A percentile compares a stretch with the other conserved stretches of the same genome.
These are phyloP conservation scores for Falco berigora DNA, from an alignment of 2,797 vertebrate genomes.

Conservation along the genomic window DNA sequence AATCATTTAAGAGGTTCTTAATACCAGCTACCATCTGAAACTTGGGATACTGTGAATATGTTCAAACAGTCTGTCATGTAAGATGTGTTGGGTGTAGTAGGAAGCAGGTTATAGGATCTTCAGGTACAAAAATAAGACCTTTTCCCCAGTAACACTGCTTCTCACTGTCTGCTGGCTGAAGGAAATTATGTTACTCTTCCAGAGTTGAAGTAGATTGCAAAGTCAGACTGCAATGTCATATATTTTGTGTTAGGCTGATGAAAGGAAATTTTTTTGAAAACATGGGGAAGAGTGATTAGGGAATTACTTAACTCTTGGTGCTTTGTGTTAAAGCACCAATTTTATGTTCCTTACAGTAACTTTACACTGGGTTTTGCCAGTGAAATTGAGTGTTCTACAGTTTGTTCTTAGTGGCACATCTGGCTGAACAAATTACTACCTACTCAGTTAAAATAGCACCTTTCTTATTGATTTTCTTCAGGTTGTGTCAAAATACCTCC, in stretches of 20 bases:
- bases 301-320: not conserved
- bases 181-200: not conserved
- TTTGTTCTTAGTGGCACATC: not conserved
- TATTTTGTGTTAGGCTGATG: not conserved
- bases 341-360: not conserved
- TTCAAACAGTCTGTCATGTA: not conserved
- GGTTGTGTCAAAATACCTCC: not conserved
- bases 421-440: not conserved
- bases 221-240: not conserved
- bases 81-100: not conserved
- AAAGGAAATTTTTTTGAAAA: not conserved
- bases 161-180: not conserved
- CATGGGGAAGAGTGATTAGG: rapidly evolving
- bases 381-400: not conserved
- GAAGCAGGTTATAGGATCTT: not conserved
- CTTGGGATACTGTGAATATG: not conserved
- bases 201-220: not conserved
- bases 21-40: not conserved
- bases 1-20: not conserved
- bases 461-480: not conserved
- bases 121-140: not conserved
- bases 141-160: not conserved
- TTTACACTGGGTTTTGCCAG: not conserved
- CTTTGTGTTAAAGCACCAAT: not conserved
- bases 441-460: not conserved